These are phyloP conservation scores for Lissocephala sabroskyi DNA, from an alignment of 2,888 invertebrate genomes.

Conservation along the genomic window DNA sequence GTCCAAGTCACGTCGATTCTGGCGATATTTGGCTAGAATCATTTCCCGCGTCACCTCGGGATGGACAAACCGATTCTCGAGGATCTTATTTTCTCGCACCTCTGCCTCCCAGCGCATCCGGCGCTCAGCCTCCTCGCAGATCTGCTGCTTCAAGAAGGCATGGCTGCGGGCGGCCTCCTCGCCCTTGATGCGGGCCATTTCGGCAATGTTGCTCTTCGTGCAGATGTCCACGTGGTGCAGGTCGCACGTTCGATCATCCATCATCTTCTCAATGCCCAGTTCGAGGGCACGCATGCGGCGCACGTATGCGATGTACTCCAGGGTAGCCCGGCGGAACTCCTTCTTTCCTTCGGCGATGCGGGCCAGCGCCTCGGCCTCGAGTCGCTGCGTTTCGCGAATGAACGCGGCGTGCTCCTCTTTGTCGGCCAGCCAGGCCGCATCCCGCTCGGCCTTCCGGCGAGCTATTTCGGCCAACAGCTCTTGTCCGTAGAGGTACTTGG, in stretches of 20 bases:
- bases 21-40: slow-evolving; percentile 30
- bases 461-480: slow-evolving; percentile 49
- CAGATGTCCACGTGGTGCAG: slow-evolving; percentile 50
- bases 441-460: slow-evolving; percentile 23
- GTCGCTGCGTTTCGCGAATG: slow-evolving; percentile 42
- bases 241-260: slow-evolving; percentile 51
- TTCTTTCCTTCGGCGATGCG: slow-evolving; percentile 29
- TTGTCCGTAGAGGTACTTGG: slow-evolving; percentile 38
- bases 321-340: slow-evolving; percentile 41
- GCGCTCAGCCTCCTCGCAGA: slow-evolving; percentile 58
- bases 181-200: slow-evolving; percentile 38
- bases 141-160: slow-evolving; percentile 49
- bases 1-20: slow-evolving; percentile 43
- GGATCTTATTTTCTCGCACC: slow-evolving; percentile 54
- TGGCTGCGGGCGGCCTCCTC: slow-evolving; percentile 47
- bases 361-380: slow-evolving; percentile 43
- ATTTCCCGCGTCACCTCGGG: slow-evolving; percentile 34
- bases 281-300: slow-evolving; percentile 52
- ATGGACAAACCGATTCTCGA: slow-evolving; percentile 60
- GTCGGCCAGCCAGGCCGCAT: slow-evolving; percentile 29
- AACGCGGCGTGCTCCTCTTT: slow-evolving; percentile 49
- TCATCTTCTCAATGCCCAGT: slow-evolving; percentile 44
- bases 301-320: slow-evolving; percentile 59
- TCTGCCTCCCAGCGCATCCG: slow-evolving; percentile 48
- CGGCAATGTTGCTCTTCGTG: slow-evolving; percentile 49